These are phyloP conservation scores for Crematogaster levior DNA, from an alignment of 2,888 invertebrate species.

Conservation along the genomic window DNA sequence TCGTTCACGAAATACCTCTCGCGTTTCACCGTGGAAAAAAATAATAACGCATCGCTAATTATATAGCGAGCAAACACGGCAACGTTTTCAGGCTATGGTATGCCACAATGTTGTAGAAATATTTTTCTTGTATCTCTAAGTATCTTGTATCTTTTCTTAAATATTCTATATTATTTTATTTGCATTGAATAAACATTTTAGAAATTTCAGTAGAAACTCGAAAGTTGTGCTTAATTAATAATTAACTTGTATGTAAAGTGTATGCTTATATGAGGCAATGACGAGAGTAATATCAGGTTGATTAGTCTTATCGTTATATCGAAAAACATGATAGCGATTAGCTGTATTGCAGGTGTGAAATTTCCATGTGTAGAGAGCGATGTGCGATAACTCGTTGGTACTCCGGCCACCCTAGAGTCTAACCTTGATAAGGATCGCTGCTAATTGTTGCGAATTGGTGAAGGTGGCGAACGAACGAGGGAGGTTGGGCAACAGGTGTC, in stretches of 20 bases:
- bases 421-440: slow-evolving; percentile 83
- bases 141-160: not conserved
- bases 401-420: slow-evolving; percentile 69
- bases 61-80: slow-evolving; percentile 7
- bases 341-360: not conserved
- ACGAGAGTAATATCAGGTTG: not conserved
- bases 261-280: not conserved
- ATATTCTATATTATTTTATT: not conserved
- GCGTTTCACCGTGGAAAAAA: slow-evolving; percentile 42
- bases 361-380: slow-evolving; percentile 17
- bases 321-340: slow-evolving; percentile 5
- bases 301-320: slow-evolving; percentile 7
- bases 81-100: not conserved
- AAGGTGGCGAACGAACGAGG: slow-evolving; percentile 83
- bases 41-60: slow-evolving; percentile 31
- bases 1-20: slow-evolving; percentile 44
- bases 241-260: not conserved
- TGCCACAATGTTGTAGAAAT: not conserved
- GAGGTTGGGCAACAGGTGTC: slow-evolving; percentile 85
- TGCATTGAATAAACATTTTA: not conserved
- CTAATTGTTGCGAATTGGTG: slow-evolving; percentile 85
- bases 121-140: not conserved
- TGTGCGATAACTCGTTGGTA: slow-evolving; percentile 61
- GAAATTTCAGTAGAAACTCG: not conserved
- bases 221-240: not conserved